Percentiles rank a stretch among this genome's conserved stretches.
Conservation (phyloP, 1,140 invertebrate genomes). For the Listronotus bonariensis region DNA sequence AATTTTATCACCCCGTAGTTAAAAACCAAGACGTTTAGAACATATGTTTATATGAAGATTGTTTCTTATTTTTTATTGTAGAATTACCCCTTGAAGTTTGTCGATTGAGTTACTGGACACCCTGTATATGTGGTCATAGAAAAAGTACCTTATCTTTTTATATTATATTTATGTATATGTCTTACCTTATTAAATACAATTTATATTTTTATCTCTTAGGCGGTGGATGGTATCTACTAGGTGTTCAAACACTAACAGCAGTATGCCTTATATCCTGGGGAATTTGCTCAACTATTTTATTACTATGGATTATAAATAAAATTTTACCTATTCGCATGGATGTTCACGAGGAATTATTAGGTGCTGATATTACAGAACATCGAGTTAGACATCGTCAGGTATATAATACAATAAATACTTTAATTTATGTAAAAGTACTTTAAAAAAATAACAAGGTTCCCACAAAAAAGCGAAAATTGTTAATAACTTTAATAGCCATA, state of each 20-base stretch:
- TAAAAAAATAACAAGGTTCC: too few relatives aligned
- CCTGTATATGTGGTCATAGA: too few relatives aligned
- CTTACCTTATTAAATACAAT: background rate
- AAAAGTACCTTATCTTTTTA: too few relatives aligned
- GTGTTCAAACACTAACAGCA: slow-evolving; percentile 75
- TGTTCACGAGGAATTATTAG: slow-evolving; percentile 80
- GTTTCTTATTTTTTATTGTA: too few relatives aligned
- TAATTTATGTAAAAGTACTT: too few relatives aligned
- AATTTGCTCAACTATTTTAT: slow-evolving; percentile 66
- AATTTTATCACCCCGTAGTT: too few relatives aligned
- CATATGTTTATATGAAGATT: too few relatives aligned
- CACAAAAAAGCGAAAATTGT: too few relatives aligned
- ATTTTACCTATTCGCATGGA: slow-evolving; percentile 83
- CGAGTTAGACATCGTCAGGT: slow-evolving; percentile 69
- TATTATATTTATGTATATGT: slow-evolving; percentile 1
- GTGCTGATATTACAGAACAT: slow-evolving; percentile 88
- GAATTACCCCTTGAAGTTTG: too few relatives aligned
- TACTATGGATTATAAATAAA: slow-evolving; percentile 79
- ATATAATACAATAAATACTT: slow-evolving; percentile 8
- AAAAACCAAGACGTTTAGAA: too few relatives aligned
- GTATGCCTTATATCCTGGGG: slow-evolving; percentile 77
- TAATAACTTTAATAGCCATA: too few relatives aligned
- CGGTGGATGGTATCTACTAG: slow-evolving; percentile 85
- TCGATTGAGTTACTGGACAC: too few relatives aligned
- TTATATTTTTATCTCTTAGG: slow-evolving; percentile 58